phyloP scores from a whole-genome alignment of 2,797 vertebrate genomes.

The Acanthurus lineatus region DNA sequence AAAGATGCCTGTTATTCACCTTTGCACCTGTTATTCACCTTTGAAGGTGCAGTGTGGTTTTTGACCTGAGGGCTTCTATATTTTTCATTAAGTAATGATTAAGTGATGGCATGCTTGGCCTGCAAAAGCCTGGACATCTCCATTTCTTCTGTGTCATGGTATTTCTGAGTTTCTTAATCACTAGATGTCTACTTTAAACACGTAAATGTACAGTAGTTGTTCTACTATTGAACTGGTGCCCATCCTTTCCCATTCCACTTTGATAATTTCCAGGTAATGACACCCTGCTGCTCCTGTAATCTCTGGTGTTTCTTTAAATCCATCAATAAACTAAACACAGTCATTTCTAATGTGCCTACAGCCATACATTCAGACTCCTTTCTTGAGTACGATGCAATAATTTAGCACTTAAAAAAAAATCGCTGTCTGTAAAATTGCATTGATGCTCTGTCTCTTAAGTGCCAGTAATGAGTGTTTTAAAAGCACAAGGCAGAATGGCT shows the following conservation, averaged over 20 bases:
- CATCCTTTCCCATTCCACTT: neutral
- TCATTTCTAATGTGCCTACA: neutral
- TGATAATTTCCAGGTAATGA: neutral
- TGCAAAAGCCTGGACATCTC: neutral
- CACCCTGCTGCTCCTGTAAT: neutral
- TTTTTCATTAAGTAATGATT: neutral
- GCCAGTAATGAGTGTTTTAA: slow-evolving; percentile 64
- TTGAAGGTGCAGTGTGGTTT: too few species aligned
- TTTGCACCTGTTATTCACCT: neutral
- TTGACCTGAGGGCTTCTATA: neutral
- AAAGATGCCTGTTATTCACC: neutral
- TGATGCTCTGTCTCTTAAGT: slow-evolving; percentile 59
- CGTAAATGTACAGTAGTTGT: too few species aligned
- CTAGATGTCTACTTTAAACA: neutral
- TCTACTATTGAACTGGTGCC: neutral
- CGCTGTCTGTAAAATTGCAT: slow-evolving; percentile 53
- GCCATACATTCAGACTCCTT: slow-evolving; percentile 19
- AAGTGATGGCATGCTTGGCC: neutral
- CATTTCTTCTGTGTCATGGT: neutral
- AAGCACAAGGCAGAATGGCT: slow-evolving; percentile 48
- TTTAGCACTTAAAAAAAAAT: slow-evolving; percentile 56
- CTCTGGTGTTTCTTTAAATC: slow-evolving; percentile 12
- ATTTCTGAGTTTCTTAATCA: neutral
- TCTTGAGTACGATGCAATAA: slow-evolving; percentile 38
- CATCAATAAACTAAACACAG: neutral